These are phyloP conservation scores for Haliclona indistincta DNA, from an alignment of 37 sponge, comb jelly and placozoan genomes.

Conservation along the genomic window DNA sequence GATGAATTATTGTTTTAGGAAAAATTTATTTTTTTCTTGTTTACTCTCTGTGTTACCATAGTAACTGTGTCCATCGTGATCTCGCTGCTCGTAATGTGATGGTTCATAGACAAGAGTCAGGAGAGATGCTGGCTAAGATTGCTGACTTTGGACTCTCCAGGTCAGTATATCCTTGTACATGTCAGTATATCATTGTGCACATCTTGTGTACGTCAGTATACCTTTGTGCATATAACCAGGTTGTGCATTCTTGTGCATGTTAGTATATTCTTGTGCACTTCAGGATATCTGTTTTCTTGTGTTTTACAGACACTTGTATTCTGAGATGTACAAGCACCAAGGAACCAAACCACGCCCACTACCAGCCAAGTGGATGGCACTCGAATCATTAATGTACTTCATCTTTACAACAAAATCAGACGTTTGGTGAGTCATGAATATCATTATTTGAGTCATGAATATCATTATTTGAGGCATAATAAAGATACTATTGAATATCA, in stretches of 20 bases:
- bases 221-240: no score
- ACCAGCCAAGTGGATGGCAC: constrained; percentile 88
- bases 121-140: constrained; percentile 60
- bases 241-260: no score
- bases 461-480: no score
- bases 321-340: constrained; percentile 74
- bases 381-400: constrained; percentile 80
- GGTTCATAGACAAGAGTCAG: constrained; percentile 44
- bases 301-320: constrained; percentile 76
- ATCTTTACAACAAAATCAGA: constrained; percentile 74
- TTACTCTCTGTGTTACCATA: no score
- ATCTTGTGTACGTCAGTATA: not conserved
- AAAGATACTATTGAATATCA: no score
- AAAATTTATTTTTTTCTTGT: no score
- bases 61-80: constrained; percentile 84
- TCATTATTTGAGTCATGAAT: no score
- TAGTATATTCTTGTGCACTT: not conserved
- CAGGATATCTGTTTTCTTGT: no score
- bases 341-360: constrained; percentile 80
- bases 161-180: constrained; percentile 31
- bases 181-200: constrained; percentile 9
- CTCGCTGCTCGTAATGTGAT: constrained; percentile 84
- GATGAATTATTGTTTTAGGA: no score
- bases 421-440: constrained; percentile 87
- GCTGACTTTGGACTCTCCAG: constrained; percentile 90